Conservation (phyloP, 2,797 vertebrate species). For the Orientallactaga sibirica region DNA sequence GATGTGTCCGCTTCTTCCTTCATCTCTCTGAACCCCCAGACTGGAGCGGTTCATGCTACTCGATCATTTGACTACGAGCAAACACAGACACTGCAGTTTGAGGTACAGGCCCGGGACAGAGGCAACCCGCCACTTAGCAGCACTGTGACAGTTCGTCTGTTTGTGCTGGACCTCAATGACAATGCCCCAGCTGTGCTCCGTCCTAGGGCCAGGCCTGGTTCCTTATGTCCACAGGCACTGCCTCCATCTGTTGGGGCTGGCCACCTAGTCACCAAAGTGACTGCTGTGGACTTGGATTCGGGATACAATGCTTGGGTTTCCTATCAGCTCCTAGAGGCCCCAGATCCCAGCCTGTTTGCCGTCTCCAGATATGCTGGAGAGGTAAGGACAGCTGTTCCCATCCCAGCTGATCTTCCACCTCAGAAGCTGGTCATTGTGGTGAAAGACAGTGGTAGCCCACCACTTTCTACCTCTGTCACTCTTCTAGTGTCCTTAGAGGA, state of each 20-base stretch:
- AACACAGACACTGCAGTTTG: slow-evolving; percentile 84
- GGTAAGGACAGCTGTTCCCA: slow-evolving; percentile 91
- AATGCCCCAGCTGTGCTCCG: slow-evolving; percentile 86
- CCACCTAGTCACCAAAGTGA: slow-evolving; percentile 88
- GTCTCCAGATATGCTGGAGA: slow-evolving; percentile 94
- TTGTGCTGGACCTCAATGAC: slow-evolving; percentile 87
- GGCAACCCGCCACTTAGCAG: slow-evolving; percentile 87
- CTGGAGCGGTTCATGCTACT: slow-evolving; percentile 86
- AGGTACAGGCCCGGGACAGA: slow-evolving; percentile 86
- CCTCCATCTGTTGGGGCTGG: slow-evolving; percentile 87
- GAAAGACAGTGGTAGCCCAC: slow-evolving; percentile 84
- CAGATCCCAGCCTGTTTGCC: slow-evolving; percentile 86
- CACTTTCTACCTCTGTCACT: slow-evolving; percentile 83
- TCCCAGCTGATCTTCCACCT: slow-evolving; percentile 87
- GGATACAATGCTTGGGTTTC: slow-evolving; percentile 89
- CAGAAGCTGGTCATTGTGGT: slow-evolving; percentile 83
- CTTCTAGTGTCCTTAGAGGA: slow-evolving; percentile 83
- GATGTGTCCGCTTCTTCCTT: slow-evolving; percentile 85
- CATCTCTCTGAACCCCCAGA: slow-evolving; percentile 87
- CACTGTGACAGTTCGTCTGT: slow-evolving; percentile 86
- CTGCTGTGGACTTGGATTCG: slow-evolving; percentile 89
- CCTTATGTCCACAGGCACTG: slow-evolving; percentile 86
- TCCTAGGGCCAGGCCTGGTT: slow-evolving; percentile 82
- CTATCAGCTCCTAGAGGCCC: slow-evolving; percentile 86
- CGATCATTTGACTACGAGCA: slow-evolving; percentile 88